Percentiles rank a stretch among this genome's conserved stretches.
phyloP scores from a whole-genome alignment of 2,888 invertebrate genomes.

The Hirtodrosophila confusa region DNA sequence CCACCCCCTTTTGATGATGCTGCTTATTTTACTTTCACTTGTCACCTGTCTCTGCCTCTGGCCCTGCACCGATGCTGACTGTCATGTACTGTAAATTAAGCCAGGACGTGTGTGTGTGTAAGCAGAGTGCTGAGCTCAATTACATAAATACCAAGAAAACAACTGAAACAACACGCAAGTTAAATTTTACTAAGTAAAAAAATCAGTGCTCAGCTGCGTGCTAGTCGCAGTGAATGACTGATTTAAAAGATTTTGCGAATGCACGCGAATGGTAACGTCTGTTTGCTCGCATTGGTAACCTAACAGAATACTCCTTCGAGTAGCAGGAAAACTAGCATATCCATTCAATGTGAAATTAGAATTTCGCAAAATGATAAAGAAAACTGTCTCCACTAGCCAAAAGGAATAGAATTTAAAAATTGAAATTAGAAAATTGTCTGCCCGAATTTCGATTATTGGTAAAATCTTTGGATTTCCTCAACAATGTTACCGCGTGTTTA shows the following conservation, averaged over 20 bases:
- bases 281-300: neutral
- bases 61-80: neutral
- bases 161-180: constrained; percentile 29
- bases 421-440: too few relatives aligned
- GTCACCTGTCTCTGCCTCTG: neutral
- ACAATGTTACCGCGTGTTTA: too few relatives aligned
- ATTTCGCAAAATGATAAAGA: too few relatives aligned
- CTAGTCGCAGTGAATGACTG: constrained; percentile 38
- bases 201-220: constrained; percentile 61
- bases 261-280: constrained; percentile 27
- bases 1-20: constrained; percentile 51
- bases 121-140: neutral
- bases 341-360: too few relatives aligned
- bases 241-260: constrained; percentile 10
- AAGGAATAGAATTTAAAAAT: too few relatives aligned
- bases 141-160: constrained; percentile 32
- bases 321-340: neutral
- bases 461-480: too few relatives aligned
- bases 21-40: constrained; percentile 46
- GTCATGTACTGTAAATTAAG: neutral
- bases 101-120: neutral
- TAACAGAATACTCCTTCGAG: constrained; percentile 10
- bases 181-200: constrained; percentile 55
- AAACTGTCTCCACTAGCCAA: too few relatives aligned
- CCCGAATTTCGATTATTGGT: too few relatives aligned